Base-by-base conservation (phyloP, 2,113 vertebrate species). In the Argyrosomus japonicus region DNA sequence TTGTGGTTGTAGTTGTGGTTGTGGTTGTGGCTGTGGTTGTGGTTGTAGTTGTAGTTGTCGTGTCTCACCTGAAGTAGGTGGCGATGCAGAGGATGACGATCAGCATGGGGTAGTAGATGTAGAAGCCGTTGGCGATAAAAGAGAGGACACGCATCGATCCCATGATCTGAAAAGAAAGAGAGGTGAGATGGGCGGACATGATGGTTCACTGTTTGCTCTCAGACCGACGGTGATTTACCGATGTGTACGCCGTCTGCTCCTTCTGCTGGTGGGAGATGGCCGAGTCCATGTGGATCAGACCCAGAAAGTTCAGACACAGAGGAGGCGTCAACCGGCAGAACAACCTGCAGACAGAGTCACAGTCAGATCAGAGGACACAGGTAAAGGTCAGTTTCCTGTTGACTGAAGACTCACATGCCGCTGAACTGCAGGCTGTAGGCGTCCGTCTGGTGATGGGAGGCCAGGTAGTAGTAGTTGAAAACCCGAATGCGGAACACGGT, bases 371-470 rank as follows among this genome's bases (percentile, higher is more conserved):
- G 36, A 40, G 36, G 36, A 40, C 36, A 40, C 36, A 40, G 36
- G 36, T 40, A 40, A 40, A 40, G 36, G 36, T 40, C 36, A 9
- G 36, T 40, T 8, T 8, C 36, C 36, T 40, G 7, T 40, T 40
- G 36, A 40, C 36, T 40, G 36, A 8, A 11, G 50, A 53, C 98
- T 95, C 84, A 99, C 98, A 99, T 99, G 94, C 98, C 98, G 68
- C 98, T 99, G 94, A 99, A 99, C 93, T 99, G 98, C 32, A 99
- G 97, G 92, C 98, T 99, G 90, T 99, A 99, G 0, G 97, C 98
- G 56, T 99, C 98, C 0, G 98, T 99, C 92, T 99, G 98, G 86
- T 99, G 98, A 86, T 99, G 98, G 1, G 98, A 97, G 72, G 98
- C 98, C 93, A 99, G 94, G 91, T 99, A 99, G 58, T 99, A 99